Percentiles rank a stretch among this genome's conserved stretches.
These are phyloP conservation scores for Sorex maritimensis DNA, from an alignment of 2,797 vertebrate genomes.

Conservation along the genomic window DNA sequence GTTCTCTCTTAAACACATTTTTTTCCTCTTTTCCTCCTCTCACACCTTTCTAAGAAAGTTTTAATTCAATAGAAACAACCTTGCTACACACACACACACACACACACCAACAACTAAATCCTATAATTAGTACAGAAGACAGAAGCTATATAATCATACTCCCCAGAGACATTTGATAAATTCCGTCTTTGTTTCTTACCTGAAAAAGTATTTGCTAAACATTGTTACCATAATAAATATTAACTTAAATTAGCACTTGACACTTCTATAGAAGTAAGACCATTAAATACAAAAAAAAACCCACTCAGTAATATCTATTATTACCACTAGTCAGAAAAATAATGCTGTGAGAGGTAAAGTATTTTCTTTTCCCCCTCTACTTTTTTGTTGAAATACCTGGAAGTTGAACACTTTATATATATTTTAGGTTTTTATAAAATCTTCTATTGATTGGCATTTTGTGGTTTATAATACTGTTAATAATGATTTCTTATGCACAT, in stretches of 20 bases:
- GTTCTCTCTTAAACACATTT: too few relatives aligned
- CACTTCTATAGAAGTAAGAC: neutral
- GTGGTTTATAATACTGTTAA: too few relatives aligned
- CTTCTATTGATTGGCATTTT: too few relatives aligned
- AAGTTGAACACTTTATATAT: too few relatives aligned
- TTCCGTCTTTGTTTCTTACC: neutral
- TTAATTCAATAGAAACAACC: too few relatives aligned
- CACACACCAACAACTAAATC: conserved; percentile 31
- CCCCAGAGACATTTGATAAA: conserved; percentile 12
- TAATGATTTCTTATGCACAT: too few relatives aligned
- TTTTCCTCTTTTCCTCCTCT: too few relatives aligned
- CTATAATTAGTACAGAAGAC: neutral
- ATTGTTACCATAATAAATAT: conserved; percentile 4
- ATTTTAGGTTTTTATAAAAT: too few relatives aligned
- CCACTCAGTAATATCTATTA: neutral
- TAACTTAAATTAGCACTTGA: conserved; percentile 35
- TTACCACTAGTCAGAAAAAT: neutral
- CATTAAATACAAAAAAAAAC: neutral
- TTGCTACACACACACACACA: too few relatives aligned
- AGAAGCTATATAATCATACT: neutral
- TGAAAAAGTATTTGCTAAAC: neutral
- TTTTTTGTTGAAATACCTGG: too few relatives aligned
- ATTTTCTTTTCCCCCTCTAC: too few relatives aligned
- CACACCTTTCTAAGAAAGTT: too few relatives aligned
- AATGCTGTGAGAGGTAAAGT: neutral